These are phyloP conservation scores for Dermolepida albohirtum DNA, from an alignment of 2,888 invertebrate genomes.

Conservation along the genomic window DNA sequence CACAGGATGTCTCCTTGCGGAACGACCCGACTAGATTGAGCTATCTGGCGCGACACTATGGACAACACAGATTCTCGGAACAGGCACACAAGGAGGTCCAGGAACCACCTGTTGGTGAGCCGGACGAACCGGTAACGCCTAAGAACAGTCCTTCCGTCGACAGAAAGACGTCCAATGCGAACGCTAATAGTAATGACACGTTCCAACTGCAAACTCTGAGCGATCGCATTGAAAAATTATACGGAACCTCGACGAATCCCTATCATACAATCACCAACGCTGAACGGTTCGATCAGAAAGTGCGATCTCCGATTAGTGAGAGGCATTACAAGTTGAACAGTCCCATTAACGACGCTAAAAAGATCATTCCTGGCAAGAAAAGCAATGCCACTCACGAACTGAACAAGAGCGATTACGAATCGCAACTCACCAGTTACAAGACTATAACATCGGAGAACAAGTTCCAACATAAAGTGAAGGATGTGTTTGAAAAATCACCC, in stretches of 20 bases:
- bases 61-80: conserved; percentile 21
- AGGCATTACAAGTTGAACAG: conserved; percentile 39
- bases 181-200: conserved; percentile 9
- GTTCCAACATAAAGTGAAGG: conserved; percentile 56
- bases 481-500: conserved; percentile 49
- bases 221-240: conserved; percentile 42
- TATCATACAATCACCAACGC: conserved; percentile 31
- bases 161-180: conserved; percentile 8
- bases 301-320: conserved; percentile 37
- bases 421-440: conserved; percentile 68
- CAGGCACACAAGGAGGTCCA: conserved; percentile 25
- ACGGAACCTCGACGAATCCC: conserved; percentile 20
- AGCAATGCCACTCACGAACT: conserved; percentile 62
- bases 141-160: conserved; percentile 39
- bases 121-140: conserved; percentile 36
- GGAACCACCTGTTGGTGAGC: conserved; percentile 27
- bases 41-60: conserved; percentile 16
- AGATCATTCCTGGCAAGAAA: conserved; percentile 49
- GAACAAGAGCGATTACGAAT: conserved; percentile 64
- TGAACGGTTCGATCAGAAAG: conserved; percentile 19
- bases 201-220: conserved; percentile 39
- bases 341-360: conserved; percentile 45
- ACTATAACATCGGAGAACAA: conserved; percentile 68
- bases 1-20: conserved; percentile 50
- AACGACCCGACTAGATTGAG: conserved; percentile 36